These are phyloP conservation scores for Plutella xylostella DNA, from an alignment of 2,888 invertebrate genomes.

Conservation along the genomic window DNA sequence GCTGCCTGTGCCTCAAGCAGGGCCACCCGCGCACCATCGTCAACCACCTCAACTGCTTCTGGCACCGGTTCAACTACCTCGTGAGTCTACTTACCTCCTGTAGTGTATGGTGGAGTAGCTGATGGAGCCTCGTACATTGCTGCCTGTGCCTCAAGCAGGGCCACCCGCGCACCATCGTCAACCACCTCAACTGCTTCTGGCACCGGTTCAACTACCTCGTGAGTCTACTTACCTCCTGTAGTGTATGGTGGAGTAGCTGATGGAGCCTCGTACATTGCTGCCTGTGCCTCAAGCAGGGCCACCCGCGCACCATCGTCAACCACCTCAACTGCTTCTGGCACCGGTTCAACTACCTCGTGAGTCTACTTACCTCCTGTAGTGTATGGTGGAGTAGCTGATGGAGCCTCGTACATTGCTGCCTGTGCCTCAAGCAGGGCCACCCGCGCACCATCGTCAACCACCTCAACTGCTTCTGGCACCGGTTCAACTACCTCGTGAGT, in stretches of 20 bases:
- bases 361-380: too few relatives aligned
- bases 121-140: slow-evolving; percentile 80
- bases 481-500: slow-evolving; percentile 76
- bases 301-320: slow-evolving; percentile 81
- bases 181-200: slow-evolving; percentile 82
- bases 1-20: slow-evolving; percentile 82
- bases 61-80: slow-evolving; percentile 80
- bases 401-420: slow-evolving; percentile 81
- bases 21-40: slow-evolving; percentile 84
- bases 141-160: slow-evolving; percentile 84
- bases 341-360: slow-evolving; percentile 77
- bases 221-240: too few relatives aligned
- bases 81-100: too few relatives aligned
- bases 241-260: slow-evolving; percentile 83
- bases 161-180: slow-evolving; percentile 81
- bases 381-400: slow-evolving; percentile 83
- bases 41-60: slow-evolving; percentile 82
- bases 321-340: slow-evolving; percentile 85
- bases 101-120: slow-evolving; percentile 86
- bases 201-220: slow-evolving; percentile 81
- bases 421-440: slow-evolving; percentile 85
- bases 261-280: slow-evolving; percentile 83
- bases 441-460: slow-evolving; percentile 83
- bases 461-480: slow-evolving; percentile 82
- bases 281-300: slow-evolving; percentile 83